Percentiles rank a stretch among this genome's conserved stretches.
Evolutionary conservation across 2,888 invertebrate species (phyloP).

Genomic region (Clusia tigrina): DNA sequence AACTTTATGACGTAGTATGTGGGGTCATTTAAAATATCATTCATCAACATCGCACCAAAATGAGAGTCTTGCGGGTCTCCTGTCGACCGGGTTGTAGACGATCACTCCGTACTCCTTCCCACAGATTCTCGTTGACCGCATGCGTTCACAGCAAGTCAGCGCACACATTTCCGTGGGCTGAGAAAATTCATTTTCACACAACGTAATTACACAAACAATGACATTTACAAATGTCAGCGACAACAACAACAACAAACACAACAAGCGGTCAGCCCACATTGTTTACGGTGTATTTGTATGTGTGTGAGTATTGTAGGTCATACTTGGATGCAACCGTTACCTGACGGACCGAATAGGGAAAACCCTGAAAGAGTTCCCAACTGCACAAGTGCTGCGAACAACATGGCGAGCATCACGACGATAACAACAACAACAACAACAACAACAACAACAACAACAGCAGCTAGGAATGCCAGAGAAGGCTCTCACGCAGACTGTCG

Average conservation of each 20-base stretch:
- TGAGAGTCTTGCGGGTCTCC: too few relatives aligned
- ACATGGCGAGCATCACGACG: not conserved
- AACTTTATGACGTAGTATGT: too few relatives aligned
- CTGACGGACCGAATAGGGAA: conserved; percentile 1
- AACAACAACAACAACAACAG: not conserved
- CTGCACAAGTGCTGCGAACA: not conserved
- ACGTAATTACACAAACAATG: not conserved
- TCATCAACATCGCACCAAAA: too few relatives aligned
- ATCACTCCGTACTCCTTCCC: too few relatives aligned
- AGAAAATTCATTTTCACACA: conserved; percentile 2
- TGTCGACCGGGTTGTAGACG: too few relatives aligned
- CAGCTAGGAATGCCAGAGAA: not conserved
- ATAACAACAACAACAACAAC: conserved; percentile 10
- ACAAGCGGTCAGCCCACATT: conserved; percentile 3
- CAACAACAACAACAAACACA: not conserved
- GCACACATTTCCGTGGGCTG: not conserved
- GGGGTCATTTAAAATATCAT: too few relatives aligned
- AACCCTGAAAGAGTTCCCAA: not conserved
- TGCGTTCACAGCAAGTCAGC: too few relatives aligned
- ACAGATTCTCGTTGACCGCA: too few relatives aligned
- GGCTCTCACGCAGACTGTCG: conserved; percentile 6
- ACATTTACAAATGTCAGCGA: not conserved
- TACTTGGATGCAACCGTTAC: not conserved
- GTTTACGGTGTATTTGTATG: too few relatives aligned
- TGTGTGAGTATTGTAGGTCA: not conserved